A percentile compares a stretch with the other conserved stretches of the same genome.
These are phyloP conservation scores for Episyrphus balteatus DNA, from an alignment of 1,140 invertebrate species.

Conservation along the genomic window DNA sequence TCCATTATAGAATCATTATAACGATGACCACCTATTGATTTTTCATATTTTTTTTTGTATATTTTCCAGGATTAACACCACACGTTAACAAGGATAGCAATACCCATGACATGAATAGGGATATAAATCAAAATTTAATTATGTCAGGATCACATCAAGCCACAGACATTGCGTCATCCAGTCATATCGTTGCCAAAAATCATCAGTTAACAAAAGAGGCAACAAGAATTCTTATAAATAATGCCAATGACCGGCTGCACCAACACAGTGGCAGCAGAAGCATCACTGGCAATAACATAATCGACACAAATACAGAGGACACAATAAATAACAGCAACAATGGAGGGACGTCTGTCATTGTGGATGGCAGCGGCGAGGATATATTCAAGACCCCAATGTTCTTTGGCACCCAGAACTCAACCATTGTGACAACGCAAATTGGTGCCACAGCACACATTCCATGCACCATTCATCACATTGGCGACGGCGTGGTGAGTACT, in stretches of 20 bases:
- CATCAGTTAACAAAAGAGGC: too few relatives aligned
- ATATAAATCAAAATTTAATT: constrained; percentile 36
- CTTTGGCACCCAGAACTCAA: constrained; percentile 74
- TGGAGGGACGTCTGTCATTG: background rate
- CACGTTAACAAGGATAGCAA: constrained; percentile 4
- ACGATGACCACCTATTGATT: constrained; percentile 2
- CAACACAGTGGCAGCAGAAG: constrained; percentile 7
- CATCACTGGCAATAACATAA: background rate
- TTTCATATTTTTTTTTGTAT: constrained; percentile 6
- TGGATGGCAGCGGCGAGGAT: constrained; percentile 14
- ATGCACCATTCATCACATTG: constrained; percentile 71
- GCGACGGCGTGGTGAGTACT: constrained; percentile 70
- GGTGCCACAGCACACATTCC: constrained; percentile 69
- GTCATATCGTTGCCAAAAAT: too few relatives aligned
- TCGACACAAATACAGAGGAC: background rate
- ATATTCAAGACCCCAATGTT: constrained; percentile 42
- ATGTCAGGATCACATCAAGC: too few relatives aligned
- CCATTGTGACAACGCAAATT: constrained; percentile 65
- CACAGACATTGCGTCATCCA: too few relatives aligned
- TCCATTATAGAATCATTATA: constrained; percentile 11
- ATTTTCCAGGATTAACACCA: constrained; percentile 3
- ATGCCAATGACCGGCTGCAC: constrained; percentile 5
- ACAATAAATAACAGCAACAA: background rate
- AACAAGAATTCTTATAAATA: too few relatives aligned
- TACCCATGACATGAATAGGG: constrained; percentile 17